Evolutionary conservation across 2,113 vertebrate genomes (phyloP).

Genomic region (Lepisosteus osseus): DNA sequence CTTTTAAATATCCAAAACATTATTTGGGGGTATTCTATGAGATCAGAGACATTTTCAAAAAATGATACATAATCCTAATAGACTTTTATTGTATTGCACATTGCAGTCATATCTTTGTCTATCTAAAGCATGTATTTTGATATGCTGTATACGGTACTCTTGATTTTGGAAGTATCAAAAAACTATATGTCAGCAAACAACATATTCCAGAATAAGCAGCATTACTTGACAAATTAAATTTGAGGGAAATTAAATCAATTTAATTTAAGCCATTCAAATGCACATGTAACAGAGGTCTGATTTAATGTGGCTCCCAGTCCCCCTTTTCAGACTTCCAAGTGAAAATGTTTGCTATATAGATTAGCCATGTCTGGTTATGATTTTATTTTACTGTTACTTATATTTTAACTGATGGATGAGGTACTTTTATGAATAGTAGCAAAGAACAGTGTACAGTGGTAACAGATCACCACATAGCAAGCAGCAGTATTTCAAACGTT

Average conservation of each 20-base stretch:
- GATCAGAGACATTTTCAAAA: too few species aligned
- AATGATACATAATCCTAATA: too few species aligned
- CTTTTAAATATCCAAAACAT: too few species aligned
- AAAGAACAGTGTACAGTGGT: conserved; percentile 18
- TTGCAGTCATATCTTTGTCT: too few species aligned
- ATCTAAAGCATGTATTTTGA: too few species aligned
- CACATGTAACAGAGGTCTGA: conserved; percentile 36
- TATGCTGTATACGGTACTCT: too few species aligned
- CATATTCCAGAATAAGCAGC: conserved; percentile 48
- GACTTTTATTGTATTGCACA: too few species aligned
- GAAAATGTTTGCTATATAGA: conserved; percentile 9
- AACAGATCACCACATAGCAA: conserved; percentile 28
- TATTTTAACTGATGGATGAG: conserved; percentile 26
- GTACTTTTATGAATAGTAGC: conserved; percentile 19
- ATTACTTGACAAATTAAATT: conserved; percentile 25
- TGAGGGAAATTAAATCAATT: conserved; percentile 18
- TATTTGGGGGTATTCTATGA: too few species aligned
- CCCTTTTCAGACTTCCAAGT: conserved; percentile 18
- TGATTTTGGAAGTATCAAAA: too few species aligned
- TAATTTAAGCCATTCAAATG: conserved; percentile 30
- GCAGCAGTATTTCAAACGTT: conserved; percentile 21
- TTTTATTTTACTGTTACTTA: conserved; percentile 26
- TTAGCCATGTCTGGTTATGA: conserved; percentile 26
- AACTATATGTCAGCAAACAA: conserved; percentile 2
- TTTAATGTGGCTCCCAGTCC: conserved; percentile 15